Evolutionary conservation across 2,113 vertebrate species (phyloP).

Genomic region (Rynchops niger): DNA sequence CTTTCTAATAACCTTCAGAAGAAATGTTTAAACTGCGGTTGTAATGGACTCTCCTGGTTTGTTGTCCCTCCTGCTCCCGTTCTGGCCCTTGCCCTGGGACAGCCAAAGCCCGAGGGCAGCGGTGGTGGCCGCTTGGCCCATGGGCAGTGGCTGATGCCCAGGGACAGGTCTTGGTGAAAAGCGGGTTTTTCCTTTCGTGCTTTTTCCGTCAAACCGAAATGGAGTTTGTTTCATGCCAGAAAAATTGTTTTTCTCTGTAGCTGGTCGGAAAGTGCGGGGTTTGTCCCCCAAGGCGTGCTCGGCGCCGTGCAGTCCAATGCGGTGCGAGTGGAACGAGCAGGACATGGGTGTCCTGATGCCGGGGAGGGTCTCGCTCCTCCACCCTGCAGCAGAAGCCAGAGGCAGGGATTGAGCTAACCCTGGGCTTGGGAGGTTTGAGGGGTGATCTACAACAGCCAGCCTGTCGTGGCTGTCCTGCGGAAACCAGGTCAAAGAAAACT

Average conservation of each 20-base stretch:
- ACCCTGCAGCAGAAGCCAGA: not conserved
- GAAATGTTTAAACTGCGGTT: not conserved
- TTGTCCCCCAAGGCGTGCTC: rapidly evolving
- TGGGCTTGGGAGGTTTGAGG: not conserved
- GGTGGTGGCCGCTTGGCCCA: rapidly evolving
- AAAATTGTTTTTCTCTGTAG: not conserved
- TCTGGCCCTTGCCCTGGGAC: not conserved
- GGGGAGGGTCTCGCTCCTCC: not conserved
- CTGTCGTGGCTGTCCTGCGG: not conserved
- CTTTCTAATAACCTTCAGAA: not conserved
- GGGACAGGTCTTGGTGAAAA: not conserved
- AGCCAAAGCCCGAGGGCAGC: rapidly evolving
- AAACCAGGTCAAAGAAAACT: not conserved
- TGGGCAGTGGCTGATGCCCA: not conserved
- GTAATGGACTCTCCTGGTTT: too few species aligned
- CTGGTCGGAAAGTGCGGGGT: rapidly evolving
- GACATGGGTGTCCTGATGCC: rapidly evolving
- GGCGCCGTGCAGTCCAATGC: rapidly evolving
- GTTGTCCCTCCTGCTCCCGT: not conserved
- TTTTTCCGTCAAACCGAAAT: not conserved
- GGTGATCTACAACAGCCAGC: not conserved
- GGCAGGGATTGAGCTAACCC: not conserved
- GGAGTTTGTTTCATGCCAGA: not conserved
- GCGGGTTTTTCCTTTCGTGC: rapidly evolving
- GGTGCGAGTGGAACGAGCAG: rapidly evolving